A percentile compares a stretch with the other conserved stretches of the same genome.
phyloP scores from a whole-genome alignment of 1,140 invertebrate genomes.

The Drosophila ohnishii region DNA sequence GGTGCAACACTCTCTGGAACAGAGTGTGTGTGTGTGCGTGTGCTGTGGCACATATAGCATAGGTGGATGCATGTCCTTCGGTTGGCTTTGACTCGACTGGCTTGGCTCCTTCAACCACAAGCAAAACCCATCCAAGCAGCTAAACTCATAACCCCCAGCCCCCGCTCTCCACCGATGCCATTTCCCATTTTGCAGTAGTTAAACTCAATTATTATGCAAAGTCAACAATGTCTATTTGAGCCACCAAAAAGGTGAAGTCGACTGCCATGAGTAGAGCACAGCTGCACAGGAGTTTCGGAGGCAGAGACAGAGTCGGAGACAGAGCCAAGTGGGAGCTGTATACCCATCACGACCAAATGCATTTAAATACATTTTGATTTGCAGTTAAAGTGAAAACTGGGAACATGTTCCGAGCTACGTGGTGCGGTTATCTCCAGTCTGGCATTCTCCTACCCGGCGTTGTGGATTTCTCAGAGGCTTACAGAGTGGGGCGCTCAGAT shows the following conservation, averaged over 20 bases:
- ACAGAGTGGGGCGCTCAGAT: conserved; percentile 32
- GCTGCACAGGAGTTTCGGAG: background rate
- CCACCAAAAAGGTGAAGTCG: conserved; percentile 63
- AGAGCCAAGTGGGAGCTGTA: conserved; percentile 16
- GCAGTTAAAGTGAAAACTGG: conserved; percentile 72
- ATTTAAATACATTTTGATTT: conserved; percentile 81
- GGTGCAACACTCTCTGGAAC: conserved; percentile 41
- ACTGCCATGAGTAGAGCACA: conserved; percentile 10
- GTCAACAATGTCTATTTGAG: conserved; percentile 80
- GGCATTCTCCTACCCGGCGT: conserved; percentile 8
- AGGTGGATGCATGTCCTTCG: conserved; percentile 57
- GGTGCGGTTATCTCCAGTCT: conserved; percentile 51
- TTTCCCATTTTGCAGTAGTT: conserved; percentile 69
- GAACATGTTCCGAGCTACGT: conserved; percentile 61
- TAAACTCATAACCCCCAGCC: conserved; percentile 53
- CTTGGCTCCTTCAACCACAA: conserved; percentile 60
- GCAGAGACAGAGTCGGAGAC: background rate
- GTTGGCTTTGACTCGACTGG: conserved; percentile 58
- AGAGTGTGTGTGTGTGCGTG: background rate
- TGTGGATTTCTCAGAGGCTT: conserved; percentile 18
- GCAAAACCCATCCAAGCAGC: conserved; percentile 75
- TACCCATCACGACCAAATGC: conserved; percentile 66
- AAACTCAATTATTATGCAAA: conserved; percentile 81
- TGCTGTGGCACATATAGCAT: conserved; percentile 12
- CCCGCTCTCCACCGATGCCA: background rate